phyloP scores from a whole-genome alignment of 2,888 invertebrate genomes.

The Lacanobia oleracea region DNA sequence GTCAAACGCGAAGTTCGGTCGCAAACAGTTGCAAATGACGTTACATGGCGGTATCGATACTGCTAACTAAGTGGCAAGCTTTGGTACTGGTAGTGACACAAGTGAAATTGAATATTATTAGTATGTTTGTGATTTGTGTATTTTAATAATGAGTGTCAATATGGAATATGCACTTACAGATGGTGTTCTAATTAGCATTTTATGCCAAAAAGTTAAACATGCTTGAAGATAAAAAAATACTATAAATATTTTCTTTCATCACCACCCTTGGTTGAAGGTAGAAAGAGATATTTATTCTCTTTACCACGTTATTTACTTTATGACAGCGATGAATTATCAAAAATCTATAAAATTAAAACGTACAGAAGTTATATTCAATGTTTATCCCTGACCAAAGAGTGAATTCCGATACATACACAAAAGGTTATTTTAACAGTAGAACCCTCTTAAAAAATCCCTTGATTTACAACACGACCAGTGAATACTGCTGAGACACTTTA shows the following conservation, averaged over 20 bases:
- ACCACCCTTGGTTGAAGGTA: too few relatives aligned
- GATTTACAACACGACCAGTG: constrained; percentile 52
- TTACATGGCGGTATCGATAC: constrained; percentile 31
- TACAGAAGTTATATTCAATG: too few relatives aligned
- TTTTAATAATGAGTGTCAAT: background rate
- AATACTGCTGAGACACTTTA: constrained; percentile 44
- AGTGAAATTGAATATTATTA: background rate
- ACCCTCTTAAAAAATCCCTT: constrained; percentile 26
- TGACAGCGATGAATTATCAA: too few relatives aligned
- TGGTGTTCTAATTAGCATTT: background rate
- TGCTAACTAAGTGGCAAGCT: constrained; percentile 18
- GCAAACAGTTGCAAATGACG: constrained; percentile 38
- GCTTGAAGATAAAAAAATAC: too few relatives aligned
- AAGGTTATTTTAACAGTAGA: background rate
- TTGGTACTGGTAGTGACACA: constrained; percentile 16
- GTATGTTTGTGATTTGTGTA: background rate
- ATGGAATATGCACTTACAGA: background rate
- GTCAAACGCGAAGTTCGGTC: constrained; percentile 37
- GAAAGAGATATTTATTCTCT: too few relatives aligned
- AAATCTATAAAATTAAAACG: too few relatives aligned
- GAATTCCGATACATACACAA: background rate
- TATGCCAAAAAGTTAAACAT: background rate
- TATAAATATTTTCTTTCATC: too few relatives aligned
- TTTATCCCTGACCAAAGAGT: background rate
- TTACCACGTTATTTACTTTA: too few relatives aligned